Evolutionary conservation across 2,797 vertebrate species (phyloP).

Genomic region (Epinephelus malabaricus): DNA sequence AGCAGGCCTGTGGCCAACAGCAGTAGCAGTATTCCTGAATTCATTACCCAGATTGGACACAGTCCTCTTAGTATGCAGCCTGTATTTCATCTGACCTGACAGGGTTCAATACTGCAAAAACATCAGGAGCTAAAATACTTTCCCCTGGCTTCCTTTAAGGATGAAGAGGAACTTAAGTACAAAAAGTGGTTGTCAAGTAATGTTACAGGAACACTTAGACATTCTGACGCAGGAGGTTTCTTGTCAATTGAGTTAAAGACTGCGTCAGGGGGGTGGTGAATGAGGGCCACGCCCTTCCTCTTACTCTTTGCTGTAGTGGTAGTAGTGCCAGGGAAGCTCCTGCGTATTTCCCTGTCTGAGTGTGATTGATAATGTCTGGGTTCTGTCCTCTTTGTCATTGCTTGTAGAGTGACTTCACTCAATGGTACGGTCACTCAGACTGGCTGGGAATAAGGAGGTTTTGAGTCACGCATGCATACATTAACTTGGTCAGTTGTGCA

Average conservation of each 20-base stretch:
- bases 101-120: not conserved
- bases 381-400: slow-evolving; percentile 69
- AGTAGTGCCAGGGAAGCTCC: slow-evolving; percentile 50
- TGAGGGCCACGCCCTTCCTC: slow-evolving; percentile 35
- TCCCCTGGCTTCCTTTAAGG: not conserved
- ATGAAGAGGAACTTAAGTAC: not conserved
- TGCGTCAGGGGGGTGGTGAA: slow-evolving; percentile 29
- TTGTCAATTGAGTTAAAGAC: slow-evolving; percentile 42
- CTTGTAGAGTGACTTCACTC: slow-evolving; percentile 59
- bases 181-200: slow-evolving; percentile 7
- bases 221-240: slow-evolving; percentile 57
- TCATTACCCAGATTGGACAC: slow-evolving; percentile 57
- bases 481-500: not conserved
- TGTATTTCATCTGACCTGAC: slow-evolving; percentile 37
- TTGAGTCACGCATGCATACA: not conserved
- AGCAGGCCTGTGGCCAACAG: slow-evolving; percentile 25
- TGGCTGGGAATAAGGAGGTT: not conserved
- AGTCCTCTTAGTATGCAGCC: slow-evolving; percentile 34
- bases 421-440: slow-evolving; percentile 13
- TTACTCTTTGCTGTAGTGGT: slow-evolving; percentile 6
- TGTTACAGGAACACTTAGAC: slow-evolving; percentile 37
- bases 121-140: slow-evolving; percentile 4
- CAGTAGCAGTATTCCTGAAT: slow-evolving; percentile 23
- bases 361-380: slow-evolving; percentile 77
- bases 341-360: slow-evolving; percentile 59